These are phyloP conservation scores for Camelus dromedarius DNA, from an alignment of 2,113 vertebrate genomes.

Conservation along the genomic window DNA sequence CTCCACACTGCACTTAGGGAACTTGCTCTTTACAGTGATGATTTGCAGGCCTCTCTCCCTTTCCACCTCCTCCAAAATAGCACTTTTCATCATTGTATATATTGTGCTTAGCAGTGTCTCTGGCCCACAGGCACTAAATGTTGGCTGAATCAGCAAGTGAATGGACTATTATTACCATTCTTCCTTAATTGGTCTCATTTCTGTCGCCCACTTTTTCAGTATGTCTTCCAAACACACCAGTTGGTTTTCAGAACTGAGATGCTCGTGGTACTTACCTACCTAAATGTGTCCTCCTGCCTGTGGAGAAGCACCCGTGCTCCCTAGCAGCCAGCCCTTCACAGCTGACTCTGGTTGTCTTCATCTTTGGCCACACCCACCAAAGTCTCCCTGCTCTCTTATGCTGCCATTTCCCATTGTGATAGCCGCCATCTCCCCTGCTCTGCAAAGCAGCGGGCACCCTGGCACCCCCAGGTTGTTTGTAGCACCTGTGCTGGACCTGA, in stretches of 20 bases:
- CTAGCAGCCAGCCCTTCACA: neutral
- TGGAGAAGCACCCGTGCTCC: neutral
- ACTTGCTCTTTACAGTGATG: neutral
- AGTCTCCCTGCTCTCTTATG: neutral
- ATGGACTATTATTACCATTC: neutral
- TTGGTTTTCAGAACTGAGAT: conserved; percentile 9
- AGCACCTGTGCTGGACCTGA: neutral
- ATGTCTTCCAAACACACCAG: neutral
- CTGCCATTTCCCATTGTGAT: neutral
- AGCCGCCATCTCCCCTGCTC: neutral
- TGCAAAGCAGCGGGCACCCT: neutral
- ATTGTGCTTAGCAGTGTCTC: neutral
- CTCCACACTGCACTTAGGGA: neutral
- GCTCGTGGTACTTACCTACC: neutral
- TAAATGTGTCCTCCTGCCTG: neutral
- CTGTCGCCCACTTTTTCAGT: neutral
- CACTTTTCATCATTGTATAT: neutral
- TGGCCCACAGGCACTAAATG: neutral
- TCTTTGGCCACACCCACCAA: neutral
- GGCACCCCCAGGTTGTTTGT: neutral
- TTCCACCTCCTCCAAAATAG: neutral
- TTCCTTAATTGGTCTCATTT: neutral
- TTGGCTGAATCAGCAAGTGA: neutral
- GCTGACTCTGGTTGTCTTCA: neutral
- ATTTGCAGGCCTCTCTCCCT: neutral